Percentiles rank a stretch among this genome's conserved stretches.
These are phyloP conservation scores for Hyles lineata DNA, from an alignment of 2,888 invertebrate species.

Conservation along the genomic window DNA sequence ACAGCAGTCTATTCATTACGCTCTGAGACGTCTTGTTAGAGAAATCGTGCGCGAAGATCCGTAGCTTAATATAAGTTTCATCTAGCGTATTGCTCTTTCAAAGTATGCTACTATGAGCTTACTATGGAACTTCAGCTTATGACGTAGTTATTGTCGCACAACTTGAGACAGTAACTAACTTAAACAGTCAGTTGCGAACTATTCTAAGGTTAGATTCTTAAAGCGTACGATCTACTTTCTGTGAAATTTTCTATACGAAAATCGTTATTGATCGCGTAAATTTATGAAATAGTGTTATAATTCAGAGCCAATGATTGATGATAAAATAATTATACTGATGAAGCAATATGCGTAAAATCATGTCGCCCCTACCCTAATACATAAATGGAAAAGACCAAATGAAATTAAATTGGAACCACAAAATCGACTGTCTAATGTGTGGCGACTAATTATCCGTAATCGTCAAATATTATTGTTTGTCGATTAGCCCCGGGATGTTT, in stretches of 20 bases:
- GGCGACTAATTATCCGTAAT: constrained; percentile 1
- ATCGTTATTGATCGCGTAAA: too few species aligned
- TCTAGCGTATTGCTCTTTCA: not conserved
- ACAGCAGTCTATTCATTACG: not conserved
- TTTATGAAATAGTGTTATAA: too few species aligned
- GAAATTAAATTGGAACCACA: not conserved
- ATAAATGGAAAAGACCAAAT: not conserved
- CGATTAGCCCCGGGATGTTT: not conserved
- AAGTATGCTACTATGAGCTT: not conserved
- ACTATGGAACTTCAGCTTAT: not conserved
- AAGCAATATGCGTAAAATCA: not conserved
- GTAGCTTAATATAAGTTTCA: not conserved
- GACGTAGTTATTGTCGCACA: too few species aligned
- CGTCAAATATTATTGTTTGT: not conserved
- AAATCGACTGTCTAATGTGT: not conserved
- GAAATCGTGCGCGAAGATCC: not conserved
- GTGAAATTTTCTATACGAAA: too few species aligned
- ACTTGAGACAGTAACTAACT: too few species aligned
- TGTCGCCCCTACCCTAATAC: too few species aligned
- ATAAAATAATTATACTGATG: too few species aligned
- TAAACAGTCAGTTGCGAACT: too few species aligned
- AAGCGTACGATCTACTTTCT: too few species aligned
- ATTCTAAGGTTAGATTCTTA: too few species aligned
- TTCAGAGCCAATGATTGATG: too few species aligned
- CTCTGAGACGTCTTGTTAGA: not conserved